Base-by-base conservation (phyloP, 1,140 invertebrate species). In the Diabrotica undecimpunctata region DNA sequence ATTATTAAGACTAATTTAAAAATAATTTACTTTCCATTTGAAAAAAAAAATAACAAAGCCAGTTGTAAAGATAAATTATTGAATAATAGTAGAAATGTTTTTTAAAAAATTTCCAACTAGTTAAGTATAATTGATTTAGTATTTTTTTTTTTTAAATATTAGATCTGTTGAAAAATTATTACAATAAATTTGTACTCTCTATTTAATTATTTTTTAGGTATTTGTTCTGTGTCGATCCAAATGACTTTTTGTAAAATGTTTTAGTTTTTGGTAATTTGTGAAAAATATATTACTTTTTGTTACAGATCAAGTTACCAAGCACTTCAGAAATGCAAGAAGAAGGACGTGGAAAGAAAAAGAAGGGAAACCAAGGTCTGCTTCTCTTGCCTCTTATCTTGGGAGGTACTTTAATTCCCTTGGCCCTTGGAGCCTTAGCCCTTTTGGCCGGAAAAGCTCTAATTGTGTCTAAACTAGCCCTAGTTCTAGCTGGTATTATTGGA, bases 391-490 rank as follows among this genome's bases (percentile, higher is more conserved):
- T 93, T 54, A 81, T 93, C 71, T 86, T 92, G 64, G 89, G 88
- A 38, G 90, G 90, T 52, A 91, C 90, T 68, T 79, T 92, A 72
- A 85, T 93, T 11, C 91, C 91, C 2, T 78, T 93, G 36, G 90
- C 90, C 5, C 86, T 92, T 53, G 90, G 90, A 54, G 89, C 89
- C 5, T 78, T 93, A 6, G 90, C 90, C 5, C 83, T 93, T 11
- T 76, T 93, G 38, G 91, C 91, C 14, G 91, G 91, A 64, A 93
- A 93, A 77, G 91, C 91, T 41, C 79, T 93, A 41, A 92, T 93
- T 70, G 88, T 93, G 55, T 90, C 89, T 73, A 93, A 93, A 75
- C 78, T 93, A 53, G 91, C 91, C 7, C 76, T 93, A 39, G 89
- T 91, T 0, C 79, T 93, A 25, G 90, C 91, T 38, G 89, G 87